These are phyloP conservation scores for Mylabris phalerata DNA, from an alignment of 1,140 invertebrate species.

Conservation along the genomic window DNA sequence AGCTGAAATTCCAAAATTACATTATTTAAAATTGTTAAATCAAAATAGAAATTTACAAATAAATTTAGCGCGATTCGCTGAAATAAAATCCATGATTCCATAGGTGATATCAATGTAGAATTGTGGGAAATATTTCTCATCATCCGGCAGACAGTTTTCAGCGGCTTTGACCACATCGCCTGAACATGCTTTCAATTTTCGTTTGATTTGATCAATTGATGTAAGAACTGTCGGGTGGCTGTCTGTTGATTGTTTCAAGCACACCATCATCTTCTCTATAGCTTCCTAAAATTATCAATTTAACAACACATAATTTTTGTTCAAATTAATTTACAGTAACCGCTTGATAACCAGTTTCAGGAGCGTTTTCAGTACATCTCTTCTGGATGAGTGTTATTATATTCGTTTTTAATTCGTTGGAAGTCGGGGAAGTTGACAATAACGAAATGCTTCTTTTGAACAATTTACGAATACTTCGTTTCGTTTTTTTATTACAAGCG, in stretches of 20 bases:
- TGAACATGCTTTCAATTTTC: slow-evolving; percentile 3
- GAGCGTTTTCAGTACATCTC: neutral
- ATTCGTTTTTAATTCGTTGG: neutral
- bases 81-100: slow-evolving; percentile 7
- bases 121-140: slow-evolving; percentile 17
- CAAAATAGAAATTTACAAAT: neutral
- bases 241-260: neutral
- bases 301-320: neutral
- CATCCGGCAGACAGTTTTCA: slow-evolving; percentile 2
- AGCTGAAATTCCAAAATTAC: neutral
- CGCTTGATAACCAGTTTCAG: neutral
- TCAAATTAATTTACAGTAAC: neutral
- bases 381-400: neutral
- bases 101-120: slow-evolving; percentile 7
- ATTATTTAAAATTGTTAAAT: neutral
- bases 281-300: neutral
- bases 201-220: slow-evolving; percentile 1
- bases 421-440: neutral
- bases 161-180: slow-evolving; percentile 2
- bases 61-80: slow-evolving; percentile 6
- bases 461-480: neutral
- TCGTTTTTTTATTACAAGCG: slow-evolving; percentile 4
- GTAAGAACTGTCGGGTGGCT: neutral
- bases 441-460: slow-evolving; percentile 2
- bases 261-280: neutral